A percentile compares a stretch with the other conserved stretches of the same genome.
These are phyloP conservation scores for Eubasilissa regina DNA, from an alignment of 1,140 invertebrate genomes.

Conservation along the genomic window DNA sequence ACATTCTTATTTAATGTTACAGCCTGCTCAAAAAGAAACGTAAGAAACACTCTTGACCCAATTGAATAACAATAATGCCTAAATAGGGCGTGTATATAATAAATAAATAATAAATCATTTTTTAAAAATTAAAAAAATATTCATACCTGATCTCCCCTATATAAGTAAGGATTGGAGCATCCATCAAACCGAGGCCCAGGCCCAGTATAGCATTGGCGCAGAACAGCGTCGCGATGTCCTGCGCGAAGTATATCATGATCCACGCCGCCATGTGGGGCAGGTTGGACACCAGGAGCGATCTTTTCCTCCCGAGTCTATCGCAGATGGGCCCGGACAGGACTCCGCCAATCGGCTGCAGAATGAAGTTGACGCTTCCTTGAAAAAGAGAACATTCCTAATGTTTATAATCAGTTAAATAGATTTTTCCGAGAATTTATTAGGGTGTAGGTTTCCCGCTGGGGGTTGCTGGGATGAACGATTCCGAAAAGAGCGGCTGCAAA, in stretches of 20 bases:
- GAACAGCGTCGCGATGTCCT: conserved; percentile 66
- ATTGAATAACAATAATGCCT: too few relatives aligned
- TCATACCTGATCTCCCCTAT: conserved; percentile 72
- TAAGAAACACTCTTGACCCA: too few relatives aligned
- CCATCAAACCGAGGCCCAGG: conserved; percentile 73
- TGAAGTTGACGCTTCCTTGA: conserved; percentile 80
- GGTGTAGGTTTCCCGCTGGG: too few relatives aligned
- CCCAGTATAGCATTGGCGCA: conserved; percentile 67
- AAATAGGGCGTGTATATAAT: too few relatives aligned
- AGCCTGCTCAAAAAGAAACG: too few relatives aligned
- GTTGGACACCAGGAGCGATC: conserved; percentile 78
- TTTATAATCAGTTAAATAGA: too few relatives aligned
- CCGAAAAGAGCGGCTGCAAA: too few relatives aligned
- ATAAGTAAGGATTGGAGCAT: conserved; percentile 72
- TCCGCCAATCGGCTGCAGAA: conserved; percentile 80
- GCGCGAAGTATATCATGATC: conserved; percentile 76
- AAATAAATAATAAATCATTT: too few relatives aligned
- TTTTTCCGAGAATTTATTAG: too few relatives aligned
- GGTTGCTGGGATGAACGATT: too few relatives aligned
- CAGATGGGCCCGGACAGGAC: conserved; percentile 78
- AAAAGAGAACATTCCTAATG: conserved; percentile 60
- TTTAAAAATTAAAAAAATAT: too few relatives aligned
- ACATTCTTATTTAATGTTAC: too few relatives aligned
- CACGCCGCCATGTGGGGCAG: conserved; percentile 79
- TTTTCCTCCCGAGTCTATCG: conserved; percentile 77